Evolutionary conservation across 1,140 invertebrate species (phyloP).

Genomic region (Riptortus pedestris): DNA sequence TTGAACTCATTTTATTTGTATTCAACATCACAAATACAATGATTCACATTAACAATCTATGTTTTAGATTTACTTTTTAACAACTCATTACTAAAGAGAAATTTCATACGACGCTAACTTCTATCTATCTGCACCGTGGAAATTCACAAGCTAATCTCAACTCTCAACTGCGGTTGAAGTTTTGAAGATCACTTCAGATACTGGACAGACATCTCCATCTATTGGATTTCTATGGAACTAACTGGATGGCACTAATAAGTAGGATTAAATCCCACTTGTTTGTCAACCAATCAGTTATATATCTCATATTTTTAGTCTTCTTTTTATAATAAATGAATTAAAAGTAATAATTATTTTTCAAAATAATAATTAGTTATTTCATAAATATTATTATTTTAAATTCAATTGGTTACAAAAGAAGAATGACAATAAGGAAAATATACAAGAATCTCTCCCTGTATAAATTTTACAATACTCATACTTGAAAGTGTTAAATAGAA

Average conservation of each 20-base stretch:
- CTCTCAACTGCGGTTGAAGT: background rate
- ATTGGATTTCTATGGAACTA: background rate
- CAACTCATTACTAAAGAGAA: background rate
- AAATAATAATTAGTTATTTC: no score
- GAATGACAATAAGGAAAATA: no score
- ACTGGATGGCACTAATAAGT: background rate
- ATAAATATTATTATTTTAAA: no score
- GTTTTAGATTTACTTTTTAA: background rate
- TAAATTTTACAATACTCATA: no score
- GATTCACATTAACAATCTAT: background rate
- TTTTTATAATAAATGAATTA: constrained; percentile 16
- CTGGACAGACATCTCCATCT: background rate
- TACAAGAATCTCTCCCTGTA: no score
- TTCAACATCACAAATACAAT: background rate
- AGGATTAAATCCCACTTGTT: no score
- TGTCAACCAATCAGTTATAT: no score
- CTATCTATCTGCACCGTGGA: background rate
- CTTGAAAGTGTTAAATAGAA: no score
- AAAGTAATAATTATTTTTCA: no score
- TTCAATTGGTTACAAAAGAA: no score
- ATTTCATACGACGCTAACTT: background rate
- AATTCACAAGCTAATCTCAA: background rate
- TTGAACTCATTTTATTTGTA: no score
- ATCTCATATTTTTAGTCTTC: no score
- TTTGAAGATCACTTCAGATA: background rate